Base-by-base conservation (phyloP, 1,140 invertebrate species). In the Drosophila willistoni region DNA sequence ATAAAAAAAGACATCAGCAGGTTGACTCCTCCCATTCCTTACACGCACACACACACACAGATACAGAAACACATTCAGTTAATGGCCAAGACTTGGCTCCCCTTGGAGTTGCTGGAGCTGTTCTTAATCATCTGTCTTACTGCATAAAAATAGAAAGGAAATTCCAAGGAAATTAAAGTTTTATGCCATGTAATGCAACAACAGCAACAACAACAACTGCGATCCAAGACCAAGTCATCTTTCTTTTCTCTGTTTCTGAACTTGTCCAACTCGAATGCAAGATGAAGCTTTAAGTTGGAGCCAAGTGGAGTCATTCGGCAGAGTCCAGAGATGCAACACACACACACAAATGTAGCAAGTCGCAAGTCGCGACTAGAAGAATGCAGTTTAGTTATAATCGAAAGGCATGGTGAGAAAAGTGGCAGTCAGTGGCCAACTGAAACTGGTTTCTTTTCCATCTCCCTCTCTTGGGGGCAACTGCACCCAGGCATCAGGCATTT, bases 141-240 rank as follows among this genome's bases (percentile, higher is more conserved):
- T 68, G 78, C 82, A 81, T 85, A 85, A 84, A 84, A 84, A 84
- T 85, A 85, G 81, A 85, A 86, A 85, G 82, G 78, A 85, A 84
- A 85, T 84, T 85, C 81, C 81, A 84, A 78, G 44, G 74, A 81
- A 86, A 86, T 81, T 81, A 81, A 81, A 81, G 73, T 78, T 81
- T 77, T 73, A 77, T 80, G 70, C 77, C 71, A 68, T 51, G 44
- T 51, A 51, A 51, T 51, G 64, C 73, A 62, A 29, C 29, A 29
- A 29, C 29, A 29, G 4, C 22, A 25, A 34, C 64, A 64, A 29
- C 22, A 25, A 34, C 64, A 64, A 34, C 70, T 42, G 51, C 51
- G 47, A 55, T 59, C 79, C 68, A 77, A 73, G 73, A 63, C 69
- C 67, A 71, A 68, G 75, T 56, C 68, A 29, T 41, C 51, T 68